Conservation (phyloP, 2,113 vertebrate genomes). For the Pipra filicauda region DNA sequence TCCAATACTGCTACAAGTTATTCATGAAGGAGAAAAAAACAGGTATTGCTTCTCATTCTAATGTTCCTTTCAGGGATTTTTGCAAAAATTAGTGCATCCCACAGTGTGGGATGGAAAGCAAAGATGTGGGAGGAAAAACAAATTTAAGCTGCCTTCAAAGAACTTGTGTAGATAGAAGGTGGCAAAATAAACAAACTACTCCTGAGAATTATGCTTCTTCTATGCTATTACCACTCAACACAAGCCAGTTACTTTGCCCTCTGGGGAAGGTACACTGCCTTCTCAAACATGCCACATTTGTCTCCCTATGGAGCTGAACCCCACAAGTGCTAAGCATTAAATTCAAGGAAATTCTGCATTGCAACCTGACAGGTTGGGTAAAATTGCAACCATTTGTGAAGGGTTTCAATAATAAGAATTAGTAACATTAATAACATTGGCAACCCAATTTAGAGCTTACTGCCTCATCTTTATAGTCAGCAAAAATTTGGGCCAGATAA, state of each 20-base stretch:
- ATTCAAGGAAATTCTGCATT: neutral
- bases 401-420: neutral
- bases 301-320: neutral
- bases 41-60: neutral
- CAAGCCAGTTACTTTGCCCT: neutral
- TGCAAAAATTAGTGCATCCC: neutral
- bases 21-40: neutral
- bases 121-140: neutral
- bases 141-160: neutral
- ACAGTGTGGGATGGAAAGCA: neutral
- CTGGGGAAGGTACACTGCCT: neutral
- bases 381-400: neutral
- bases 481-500: neutral
- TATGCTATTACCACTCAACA: neutral
- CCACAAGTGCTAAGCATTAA: neutral
- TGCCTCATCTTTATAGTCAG: neutral
- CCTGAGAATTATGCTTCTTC: neutral
- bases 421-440: neutral
- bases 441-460: neutral
- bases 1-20: neutral
- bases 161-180: neutral
- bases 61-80: neutral
- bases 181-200: neutral
- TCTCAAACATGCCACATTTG: neutral
- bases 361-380: neutral